Percentiles rank a stretch among this genome's conserved stretches.
Evolutionary conservation across 1,140 invertebrate species (phyloP).

Genomic region (Drosophila lini): DNA sequence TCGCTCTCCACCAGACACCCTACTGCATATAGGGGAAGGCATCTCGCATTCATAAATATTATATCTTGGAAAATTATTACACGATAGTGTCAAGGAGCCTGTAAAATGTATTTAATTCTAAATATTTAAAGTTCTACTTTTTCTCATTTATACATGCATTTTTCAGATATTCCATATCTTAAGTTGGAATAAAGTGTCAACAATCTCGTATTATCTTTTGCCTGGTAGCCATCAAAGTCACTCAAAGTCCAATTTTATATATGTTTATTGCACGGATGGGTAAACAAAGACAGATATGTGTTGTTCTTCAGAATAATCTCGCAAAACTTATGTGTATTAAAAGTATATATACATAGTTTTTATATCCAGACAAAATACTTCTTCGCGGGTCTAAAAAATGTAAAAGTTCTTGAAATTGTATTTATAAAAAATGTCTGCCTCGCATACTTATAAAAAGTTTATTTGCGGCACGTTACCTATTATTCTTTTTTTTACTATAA

Average conservation of each 20-base stretch:
- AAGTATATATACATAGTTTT: constrained; percentile 14
- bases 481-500: neutral
- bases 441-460: constrained; percentile 13
- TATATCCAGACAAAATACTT: constrained; percentile 24
- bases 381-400: constrained; percentile 23
- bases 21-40: constrained; percentile 5
- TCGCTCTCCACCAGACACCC: constrained; percentile 28
- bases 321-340: constrained; percentile 2
- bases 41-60: neutral
- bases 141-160: neutral
- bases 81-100: too few species aligned
- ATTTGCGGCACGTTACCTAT: constrained; percentile 9
- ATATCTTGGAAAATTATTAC: neutral
- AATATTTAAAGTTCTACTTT: too few species aligned
- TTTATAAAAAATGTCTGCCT: constrained; percentile 23
- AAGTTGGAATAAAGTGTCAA: constrained; percentile 1
- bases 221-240: constrained; percentile 11
- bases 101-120: too few species aligned
- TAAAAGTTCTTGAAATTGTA: constrained; percentile 36
- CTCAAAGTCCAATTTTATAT: constrained; percentile 21
- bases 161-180: constrained; percentile 1
- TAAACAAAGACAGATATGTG: constrained; percentile 29
- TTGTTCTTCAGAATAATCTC: constrained; percentile 25
- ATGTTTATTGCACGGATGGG: constrained; percentile 6
- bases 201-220: constrained; percentile 2